phyloP scores from a whole-genome alignment of 2,113 vertebrate species.

The Lonchura striata region DNA sequence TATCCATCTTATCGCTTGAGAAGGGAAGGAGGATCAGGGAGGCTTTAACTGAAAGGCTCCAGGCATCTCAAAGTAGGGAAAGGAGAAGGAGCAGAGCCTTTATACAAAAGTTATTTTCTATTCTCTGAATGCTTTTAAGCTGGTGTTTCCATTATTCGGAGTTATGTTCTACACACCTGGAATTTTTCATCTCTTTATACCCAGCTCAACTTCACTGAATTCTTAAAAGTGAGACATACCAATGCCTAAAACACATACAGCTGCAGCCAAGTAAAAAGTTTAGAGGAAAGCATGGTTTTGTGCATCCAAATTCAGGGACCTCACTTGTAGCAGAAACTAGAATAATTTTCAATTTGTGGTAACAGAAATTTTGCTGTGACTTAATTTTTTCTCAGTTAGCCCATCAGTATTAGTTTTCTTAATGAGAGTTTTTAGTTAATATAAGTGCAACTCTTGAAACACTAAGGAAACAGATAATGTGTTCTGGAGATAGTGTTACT shows the following conservation, averaged over 20 bases:
- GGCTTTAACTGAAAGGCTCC: slow-evolving; percentile 9
- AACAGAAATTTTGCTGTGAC: not conserved
- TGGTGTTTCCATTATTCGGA: not conserved
- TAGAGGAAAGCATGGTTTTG: not conserved
- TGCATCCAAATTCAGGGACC: not conserved
- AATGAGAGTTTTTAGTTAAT: not conserved
- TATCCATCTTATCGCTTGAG: not conserved
- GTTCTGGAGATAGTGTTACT: not conserved
- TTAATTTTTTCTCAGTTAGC: not conserved
- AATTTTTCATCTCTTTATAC: not conserved
- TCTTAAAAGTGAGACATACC: not conserved
- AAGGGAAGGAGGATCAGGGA: slow-evolving; percentile 17
- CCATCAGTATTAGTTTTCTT: not conserved
- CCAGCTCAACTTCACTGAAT: not conserved
- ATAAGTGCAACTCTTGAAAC: not conserved
- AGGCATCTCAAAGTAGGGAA: not conserved
- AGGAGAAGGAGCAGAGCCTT: not conserved
- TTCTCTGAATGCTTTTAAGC: not conserved
- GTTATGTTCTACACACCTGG: not conserved
- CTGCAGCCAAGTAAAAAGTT: not conserved
- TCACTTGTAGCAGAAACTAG: not conserved
- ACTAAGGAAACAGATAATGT: not conserved
- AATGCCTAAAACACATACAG: not conserved
- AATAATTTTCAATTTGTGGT: slow-evolving; percentile 4
- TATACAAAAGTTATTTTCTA: not conserved